Evolutionary conservation across 1,140 invertebrate species (phyloP).

Genomic region (Meteorus sp.): DNA sequence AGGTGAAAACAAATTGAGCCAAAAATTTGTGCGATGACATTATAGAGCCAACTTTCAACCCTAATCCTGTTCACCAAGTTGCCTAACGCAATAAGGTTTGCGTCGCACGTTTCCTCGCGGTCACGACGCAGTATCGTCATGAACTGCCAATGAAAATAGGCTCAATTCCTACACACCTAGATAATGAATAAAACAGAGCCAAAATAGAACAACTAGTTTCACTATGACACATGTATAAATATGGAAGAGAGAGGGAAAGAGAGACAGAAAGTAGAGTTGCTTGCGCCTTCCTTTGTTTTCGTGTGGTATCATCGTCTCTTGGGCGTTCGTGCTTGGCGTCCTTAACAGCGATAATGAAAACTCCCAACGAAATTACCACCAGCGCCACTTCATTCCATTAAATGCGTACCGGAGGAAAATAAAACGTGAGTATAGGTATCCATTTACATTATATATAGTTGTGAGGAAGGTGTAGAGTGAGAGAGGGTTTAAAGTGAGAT

Average conservation of each 20-base stretch:
- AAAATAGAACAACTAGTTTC: not conserved
- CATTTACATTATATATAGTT: constrained; percentile 30
- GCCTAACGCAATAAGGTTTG: too few species aligned
- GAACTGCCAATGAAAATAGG: too few species aligned
- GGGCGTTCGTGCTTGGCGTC: not conserved
- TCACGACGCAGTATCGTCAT: too few species aligned
- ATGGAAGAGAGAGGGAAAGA: too few species aligned
- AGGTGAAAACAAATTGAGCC: too few species aligned
- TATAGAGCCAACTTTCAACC: too few species aligned
- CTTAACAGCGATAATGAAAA: constrained; percentile 25
- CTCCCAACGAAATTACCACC: constrained; percentile 21
- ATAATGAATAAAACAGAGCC: not conserved
- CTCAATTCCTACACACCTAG: too few species aligned
- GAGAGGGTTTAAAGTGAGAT: constrained; percentile 8
- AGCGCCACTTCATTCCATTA: constrained; percentile 28
- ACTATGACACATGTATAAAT: not conserved
- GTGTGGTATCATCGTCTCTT: not conserved
- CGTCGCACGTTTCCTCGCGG: too few species aligned
- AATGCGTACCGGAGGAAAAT: constrained; percentile 22
- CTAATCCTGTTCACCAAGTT: too few species aligned
- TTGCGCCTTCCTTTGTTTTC: not conserved
- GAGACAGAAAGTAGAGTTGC: too few species aligned
- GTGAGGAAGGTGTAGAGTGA: too few species aligned
- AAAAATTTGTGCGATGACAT: too few species aligned
- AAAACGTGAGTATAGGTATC: constrained; percentile 14